phyloP scores from a whole-genome alignment of 1,140 invertebrate genomes.

The Sarcophaga peregrina region DNA sequence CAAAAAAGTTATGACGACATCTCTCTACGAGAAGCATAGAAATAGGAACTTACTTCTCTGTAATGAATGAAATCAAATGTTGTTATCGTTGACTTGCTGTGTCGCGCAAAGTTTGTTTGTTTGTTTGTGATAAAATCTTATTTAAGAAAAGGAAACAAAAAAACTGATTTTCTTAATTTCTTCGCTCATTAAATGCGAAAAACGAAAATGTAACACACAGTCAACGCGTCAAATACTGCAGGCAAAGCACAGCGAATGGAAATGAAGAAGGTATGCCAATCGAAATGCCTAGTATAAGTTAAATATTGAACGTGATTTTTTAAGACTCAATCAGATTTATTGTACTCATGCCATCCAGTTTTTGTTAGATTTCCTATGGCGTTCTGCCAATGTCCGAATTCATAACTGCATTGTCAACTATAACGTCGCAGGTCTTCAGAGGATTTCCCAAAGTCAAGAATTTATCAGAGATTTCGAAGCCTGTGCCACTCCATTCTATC shows the following conservation, averaged over 20 bases:
- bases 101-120: neutral
- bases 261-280: neutral
- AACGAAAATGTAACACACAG: neutral
- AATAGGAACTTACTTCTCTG: neutral
- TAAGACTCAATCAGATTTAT: too few relatives aligned
- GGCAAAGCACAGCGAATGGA: neutral
- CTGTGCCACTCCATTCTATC: too few relatives aligned
- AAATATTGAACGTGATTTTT: too few relatives aligned
- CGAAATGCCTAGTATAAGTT: too few relatives aligned
- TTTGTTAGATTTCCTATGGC: too few relatives aligned
- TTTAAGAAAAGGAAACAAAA: neutral
- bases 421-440: too few relatives aligned
- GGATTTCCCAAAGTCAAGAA: too few relatives aligned
- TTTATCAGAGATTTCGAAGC: too few relatives aligned
- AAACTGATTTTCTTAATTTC: slow-evolving; percentile 41
- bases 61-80: neutral
- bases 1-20: neutral
- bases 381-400: too few relatives aligned
- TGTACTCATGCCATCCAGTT: too few relatives aligned
- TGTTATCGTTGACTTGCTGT: too few relatives aligned
- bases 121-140: slow-evolving; percentile 22
- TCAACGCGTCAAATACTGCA: neutral
- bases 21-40: neutral
- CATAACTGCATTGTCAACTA: too few relatives aligned
- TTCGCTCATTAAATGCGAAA: slow-evolving; percentile 40